A percentile compares a stretch with the other conserved stretches of the same genome.
phyloP scores from a whole-genome alignment of 2,797 vertebrate species.

The Pampus argenteus region DNA sequence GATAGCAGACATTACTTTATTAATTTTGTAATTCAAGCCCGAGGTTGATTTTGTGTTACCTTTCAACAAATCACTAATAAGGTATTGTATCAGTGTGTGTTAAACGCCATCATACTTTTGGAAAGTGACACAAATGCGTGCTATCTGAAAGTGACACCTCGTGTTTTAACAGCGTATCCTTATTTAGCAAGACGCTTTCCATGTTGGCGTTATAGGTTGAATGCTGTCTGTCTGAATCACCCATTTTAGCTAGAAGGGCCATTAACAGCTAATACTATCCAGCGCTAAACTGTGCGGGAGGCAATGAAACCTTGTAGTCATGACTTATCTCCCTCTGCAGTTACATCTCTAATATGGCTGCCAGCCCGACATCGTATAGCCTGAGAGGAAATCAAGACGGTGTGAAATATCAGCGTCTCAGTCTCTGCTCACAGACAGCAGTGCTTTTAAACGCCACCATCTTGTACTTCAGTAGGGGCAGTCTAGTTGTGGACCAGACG shows the following conservation, averaged over 20 bases:
- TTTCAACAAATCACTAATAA: conserved; percentile 44
- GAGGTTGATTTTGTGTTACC: neutral
- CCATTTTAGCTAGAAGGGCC: conserved; percentile 74
- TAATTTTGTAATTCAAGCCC: neutral
- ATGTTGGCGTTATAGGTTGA: conserved; percentile 55
- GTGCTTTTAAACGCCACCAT: conserved; percentile 45
- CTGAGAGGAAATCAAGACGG: conserved; percentile 67
- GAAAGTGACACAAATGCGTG: conserved; percentile 33
- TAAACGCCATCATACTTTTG: conserved; percentile 28
- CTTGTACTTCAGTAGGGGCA: conserved; percentile 36
- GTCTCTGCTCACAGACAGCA: conserved; percentile 50
- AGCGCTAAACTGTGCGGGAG: conserved; percentile 67
- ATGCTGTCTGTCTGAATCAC: conserved; percentile 71
- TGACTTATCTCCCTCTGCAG: conserved; percentile 62
- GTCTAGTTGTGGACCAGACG: conserved; percentile 31
- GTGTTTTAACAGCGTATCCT: conserved; percentile 62
- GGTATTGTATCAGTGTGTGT: conserved; percentile 13
- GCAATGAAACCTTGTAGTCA: conserved; percentile 73
- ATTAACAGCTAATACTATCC: conserved; percentile 80
- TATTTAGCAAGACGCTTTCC: conserved; percentile 69
- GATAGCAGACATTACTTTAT: too few species aligned
- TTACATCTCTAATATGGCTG: conserved; percentile 68
- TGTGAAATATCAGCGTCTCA: conserved; percentile 73
- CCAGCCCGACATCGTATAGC: conserved; percentile 41
- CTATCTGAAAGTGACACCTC: conserved; percentile 41